phyloP scores from a whole-genome alignment of 2,797 vertebrate genomes.

The Semotilus atromaculatus region DNA sequence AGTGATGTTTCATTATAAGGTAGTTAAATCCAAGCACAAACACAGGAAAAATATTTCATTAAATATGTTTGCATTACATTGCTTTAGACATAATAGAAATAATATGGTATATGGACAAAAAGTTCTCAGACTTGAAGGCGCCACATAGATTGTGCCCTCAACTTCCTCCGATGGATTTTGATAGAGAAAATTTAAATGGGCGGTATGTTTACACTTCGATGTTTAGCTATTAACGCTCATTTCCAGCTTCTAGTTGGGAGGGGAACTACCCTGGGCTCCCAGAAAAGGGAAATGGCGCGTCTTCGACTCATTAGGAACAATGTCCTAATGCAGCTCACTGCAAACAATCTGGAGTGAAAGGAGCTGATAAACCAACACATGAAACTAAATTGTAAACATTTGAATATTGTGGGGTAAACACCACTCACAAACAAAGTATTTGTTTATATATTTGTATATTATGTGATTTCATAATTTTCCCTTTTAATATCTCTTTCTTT shows the following conservation, averaged over 20 bases:
- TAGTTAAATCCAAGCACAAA: no score
- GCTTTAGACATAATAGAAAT: background rate
- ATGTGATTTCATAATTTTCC: background rate
- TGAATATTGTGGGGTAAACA: constrained; percentile 12
- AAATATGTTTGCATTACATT: background rate
- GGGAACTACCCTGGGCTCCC: background rate
- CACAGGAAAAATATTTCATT: background rate
- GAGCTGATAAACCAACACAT: constrained; percentile 30
- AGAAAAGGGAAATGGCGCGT: constrained; percentile 58
- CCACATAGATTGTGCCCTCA: constrained; percentile 50
- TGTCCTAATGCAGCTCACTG: constrained; percentile 40
- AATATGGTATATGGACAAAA: constrained; percentile 6
- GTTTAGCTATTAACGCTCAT: constrained; percentile 52
- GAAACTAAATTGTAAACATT: constrained; percentile 8
- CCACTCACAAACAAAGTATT: constrained; percentile 16
- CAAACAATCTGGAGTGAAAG: constrained; percentile 61
- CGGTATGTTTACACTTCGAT: constrained; percentile 47
- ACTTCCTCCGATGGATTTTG: constrained; percentile 56
- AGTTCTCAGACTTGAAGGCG: constrained; percentile 54
- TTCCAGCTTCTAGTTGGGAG: constrained; percentile 15
- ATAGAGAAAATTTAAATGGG: constrained; percentile 56
- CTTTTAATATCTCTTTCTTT: background rate
- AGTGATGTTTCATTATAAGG: background rate
- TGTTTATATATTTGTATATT: constrained; percentile 6
- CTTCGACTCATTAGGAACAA: constrained; percentile 44